These are phyloP conservation scores for Drosophila subobscura DNA, from an alignment of 1,140 invertebrate genomes.

Conservation along the genomic window DNA sequence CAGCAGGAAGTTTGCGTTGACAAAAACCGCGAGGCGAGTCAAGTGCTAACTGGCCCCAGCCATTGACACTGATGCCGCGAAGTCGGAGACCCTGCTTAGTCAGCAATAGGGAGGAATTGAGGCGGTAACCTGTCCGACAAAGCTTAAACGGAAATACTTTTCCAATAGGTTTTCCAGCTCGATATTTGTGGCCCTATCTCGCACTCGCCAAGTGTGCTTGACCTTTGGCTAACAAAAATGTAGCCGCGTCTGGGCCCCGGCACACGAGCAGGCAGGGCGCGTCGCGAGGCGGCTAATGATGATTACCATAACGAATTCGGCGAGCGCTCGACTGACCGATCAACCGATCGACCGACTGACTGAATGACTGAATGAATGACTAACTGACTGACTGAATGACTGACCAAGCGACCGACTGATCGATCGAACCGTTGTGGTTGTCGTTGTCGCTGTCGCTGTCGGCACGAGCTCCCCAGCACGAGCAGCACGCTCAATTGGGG, in stretches of 20 bases:
- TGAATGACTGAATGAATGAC: constrained; percentile 9
- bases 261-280: constrained; percentile 16
- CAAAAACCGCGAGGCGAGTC: too few relatives aligned
- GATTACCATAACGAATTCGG: constrained; percentile 73
- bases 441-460: constrained; percentile 29
- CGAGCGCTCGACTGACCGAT: constrained; percentile 45
- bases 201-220: constrained; percentile 44
- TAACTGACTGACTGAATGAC: constrained; percentile 11
- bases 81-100: too few relatives aligned
- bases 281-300: constrained; percentile 58
- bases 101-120: too few relatives aligned
- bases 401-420: constrained; percentile 31
- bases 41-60: too few relatives aligned
- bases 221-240: constrained; percentile 70
- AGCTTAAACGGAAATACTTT: constrained; percentile 68
- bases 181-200: constrained; percentile 50
- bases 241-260: constrained; percentile 46
- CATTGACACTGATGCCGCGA: too few relatives aligned
- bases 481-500: constrained; percentile 76
- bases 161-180: constrained; percentile 29
- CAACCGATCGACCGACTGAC: constrained; percentile 19
- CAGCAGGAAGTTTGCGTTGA: too few relatives aligned
- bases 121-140: too few relatives aligned
- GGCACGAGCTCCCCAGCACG: constrained; percentile 67
- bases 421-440: constrained; percentile 36